Evolutionary conservation across 2,113 vertebrate species (phyloP).

Genomic region (Sorex fumeus): DNA sequence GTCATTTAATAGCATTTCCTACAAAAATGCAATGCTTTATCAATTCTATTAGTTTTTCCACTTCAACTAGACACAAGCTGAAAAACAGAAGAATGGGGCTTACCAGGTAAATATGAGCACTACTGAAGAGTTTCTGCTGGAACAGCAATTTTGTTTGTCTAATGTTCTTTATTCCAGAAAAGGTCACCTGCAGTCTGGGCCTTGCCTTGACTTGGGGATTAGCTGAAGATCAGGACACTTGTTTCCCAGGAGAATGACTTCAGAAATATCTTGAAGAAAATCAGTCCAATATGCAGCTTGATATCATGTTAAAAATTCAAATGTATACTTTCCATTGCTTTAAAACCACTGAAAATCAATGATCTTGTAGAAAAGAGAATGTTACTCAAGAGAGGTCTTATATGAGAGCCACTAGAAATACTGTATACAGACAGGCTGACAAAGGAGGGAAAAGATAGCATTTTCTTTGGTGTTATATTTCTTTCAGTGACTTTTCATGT

Average conservation of each 20-base stretch:
- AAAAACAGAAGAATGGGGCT: background rate
- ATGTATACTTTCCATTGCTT: background rate
- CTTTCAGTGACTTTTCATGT: conserved; percentile 64
- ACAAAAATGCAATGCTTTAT: background rate
- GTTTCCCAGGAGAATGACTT: background rate
- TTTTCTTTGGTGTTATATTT: conserved; percentile 62
- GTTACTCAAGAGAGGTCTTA: background rate
- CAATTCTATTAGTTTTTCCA: background rate
- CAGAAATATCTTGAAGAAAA: background rate
- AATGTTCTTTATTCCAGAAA: conserved; percentile 36
- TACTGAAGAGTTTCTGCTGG: background rate
- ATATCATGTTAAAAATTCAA: background rate
- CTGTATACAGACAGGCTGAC: conserved; percentile 51
- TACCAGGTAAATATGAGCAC: background rate
- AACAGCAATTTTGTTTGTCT: conserved; percentile 3
- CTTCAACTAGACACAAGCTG: background rate
- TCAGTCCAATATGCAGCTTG: background rate
- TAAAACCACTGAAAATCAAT: conserved; percentile 57
- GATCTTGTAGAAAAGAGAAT: conserved; percentile 9
- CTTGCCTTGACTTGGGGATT: background rate
- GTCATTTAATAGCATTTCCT: background rate
- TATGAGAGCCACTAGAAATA: conserved; percentile 35
- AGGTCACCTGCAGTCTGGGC: background rate
- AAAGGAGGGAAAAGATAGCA: background rate
- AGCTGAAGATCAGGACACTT: background rate